Percentiles rank a stretch among this genome's conserved stretches.
phyloP scores from a whole-genome alignment of 2,888 invertebrate genomes.

The Pyrochroa serraticornis region DNA sequence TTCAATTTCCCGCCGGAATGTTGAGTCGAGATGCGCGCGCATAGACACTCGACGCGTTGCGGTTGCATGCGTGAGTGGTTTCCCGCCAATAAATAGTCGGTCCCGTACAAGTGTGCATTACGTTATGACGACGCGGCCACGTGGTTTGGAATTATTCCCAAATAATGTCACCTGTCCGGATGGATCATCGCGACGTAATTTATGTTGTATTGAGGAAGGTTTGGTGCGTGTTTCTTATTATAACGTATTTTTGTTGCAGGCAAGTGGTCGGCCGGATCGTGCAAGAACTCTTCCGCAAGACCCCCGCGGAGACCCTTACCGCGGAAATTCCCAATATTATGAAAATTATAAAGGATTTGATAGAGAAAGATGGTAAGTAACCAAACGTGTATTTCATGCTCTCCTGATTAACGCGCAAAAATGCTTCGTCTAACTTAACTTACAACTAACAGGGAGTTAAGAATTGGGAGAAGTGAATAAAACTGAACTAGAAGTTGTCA shows the following conservation, averaged over 20 bases:
- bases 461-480: too few species aligned
- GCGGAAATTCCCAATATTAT: conserved; percentile 59
- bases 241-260: conserved; percentile 58
- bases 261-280: conserved; percentile 65
- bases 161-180: not conserved
- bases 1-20: conserved; percentile 17
- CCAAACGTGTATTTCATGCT: not conserved
- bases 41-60: conserved; percentile 5
- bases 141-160: conserved; percentile 15
- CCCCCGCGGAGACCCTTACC: conserved; percentile 52
- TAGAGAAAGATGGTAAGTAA: conserved; percentile 59
- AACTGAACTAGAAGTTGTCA: too few species aligned
- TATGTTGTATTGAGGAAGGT: not conserved
- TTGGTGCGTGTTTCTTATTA: not conserved
- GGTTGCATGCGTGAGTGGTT: conserved; percentile 20
- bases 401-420: too few species aligned
- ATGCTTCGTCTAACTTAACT: too few species aligned
- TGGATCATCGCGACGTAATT: too few species aligned
- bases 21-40: conserved; percentile 20
- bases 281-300: conserved; percentile 63
- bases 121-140: conserved; percentile 11
- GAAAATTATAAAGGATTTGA: conserved; percentile 57
- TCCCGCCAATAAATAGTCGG: conserved; percentile 29
- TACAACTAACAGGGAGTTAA: too few species aligned
- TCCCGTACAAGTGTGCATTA: conserved; percentile 9